phyloP scores from a whole-genome alignment of 2,888 invertebrate species.

The Acronicta psi region DNA sequence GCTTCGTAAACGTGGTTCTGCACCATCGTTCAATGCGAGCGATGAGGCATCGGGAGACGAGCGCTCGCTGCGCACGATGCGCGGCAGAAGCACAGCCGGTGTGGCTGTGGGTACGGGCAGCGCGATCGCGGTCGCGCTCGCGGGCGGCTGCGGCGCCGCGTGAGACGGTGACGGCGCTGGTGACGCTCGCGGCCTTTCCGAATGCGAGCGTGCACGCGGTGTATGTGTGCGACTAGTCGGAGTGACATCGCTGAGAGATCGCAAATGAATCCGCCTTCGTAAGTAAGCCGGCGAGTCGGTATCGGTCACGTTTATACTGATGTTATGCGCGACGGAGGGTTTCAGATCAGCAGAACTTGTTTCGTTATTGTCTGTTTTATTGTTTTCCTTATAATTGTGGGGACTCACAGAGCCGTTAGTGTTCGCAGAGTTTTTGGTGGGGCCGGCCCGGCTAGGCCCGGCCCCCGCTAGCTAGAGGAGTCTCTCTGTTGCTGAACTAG shows the following conservation, averaged over 20 bases:
- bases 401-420: conserved; percentile 70
- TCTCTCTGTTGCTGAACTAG: conserved; percentile 92
- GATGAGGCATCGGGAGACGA: conserved; percentile 70
- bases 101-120: conserved; percentile 38
- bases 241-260: conserved; percentile 85
- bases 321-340: conserved; percentile 70
- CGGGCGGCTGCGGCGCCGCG: conserved; percentile 55
- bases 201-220: conserved; percentile 80
- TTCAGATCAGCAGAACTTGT: conserved; percentile 51
- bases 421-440: conserved; percentile 79
- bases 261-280: conserved; percentile 82
- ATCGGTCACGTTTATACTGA: conserved; percentile 84
- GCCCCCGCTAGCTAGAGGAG: conserved; percentile 93
- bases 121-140: conserved; percentile 40
- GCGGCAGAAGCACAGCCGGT: conserved; percentile 57
- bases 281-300: conserved; percentile 79
- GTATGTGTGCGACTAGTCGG: conserved; percentile 76
- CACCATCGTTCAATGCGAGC: conserved; percentile 51
- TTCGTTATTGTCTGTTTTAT: conserved; percentile 66
- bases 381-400: conserved; percentile 63
- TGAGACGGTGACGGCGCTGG: conserved; percentile 64
- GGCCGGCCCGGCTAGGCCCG: conserved; percentile 89
- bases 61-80: conserved; percentile 68
- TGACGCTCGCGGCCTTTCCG: conserved; percentile 77
- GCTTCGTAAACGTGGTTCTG: conserved; percentile 43